Conservation (phyloP, 2,113 vertebrate genomes). For the Campylomormyrus tamandua region DNA sequence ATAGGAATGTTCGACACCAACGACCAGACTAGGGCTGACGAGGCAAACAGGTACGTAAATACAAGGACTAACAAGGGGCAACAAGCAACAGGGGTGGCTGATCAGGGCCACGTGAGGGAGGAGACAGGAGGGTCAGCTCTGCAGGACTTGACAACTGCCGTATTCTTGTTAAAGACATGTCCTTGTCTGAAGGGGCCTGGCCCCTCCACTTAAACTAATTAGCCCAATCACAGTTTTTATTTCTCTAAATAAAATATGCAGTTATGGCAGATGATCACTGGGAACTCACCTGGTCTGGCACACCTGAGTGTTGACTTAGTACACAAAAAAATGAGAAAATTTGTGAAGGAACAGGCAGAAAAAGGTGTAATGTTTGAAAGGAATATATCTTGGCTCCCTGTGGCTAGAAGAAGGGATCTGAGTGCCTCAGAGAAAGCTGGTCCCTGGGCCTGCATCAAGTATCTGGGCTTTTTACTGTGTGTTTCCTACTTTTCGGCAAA, state of each 20-base stretch:
- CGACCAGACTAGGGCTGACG: background rate
- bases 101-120: background rate
- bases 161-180: background rate
- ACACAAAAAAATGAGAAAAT: background rate
- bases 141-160: background rate
- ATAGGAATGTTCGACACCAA: background rate
- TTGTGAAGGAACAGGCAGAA: background rate
- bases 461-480: background rate
- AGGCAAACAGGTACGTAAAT: background rate
- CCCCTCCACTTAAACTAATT: background rate
- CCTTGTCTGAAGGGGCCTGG: background rate
- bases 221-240: background rate
- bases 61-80: background rate
- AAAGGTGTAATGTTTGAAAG: background rate
- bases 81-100: background rate
- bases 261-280: background rate
- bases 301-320: background rate
- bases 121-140: background rate
- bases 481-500: background rate
- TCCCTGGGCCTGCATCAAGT: background rate
- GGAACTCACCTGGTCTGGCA: background rate
- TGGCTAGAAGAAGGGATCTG: background rate
- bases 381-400: background rate
- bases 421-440: background rate
- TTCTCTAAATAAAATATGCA: background rate